phyloP scores from a whole-genome alignment of 2,888 invertebrate genomes.

The Epinotia nisella region DNA sequence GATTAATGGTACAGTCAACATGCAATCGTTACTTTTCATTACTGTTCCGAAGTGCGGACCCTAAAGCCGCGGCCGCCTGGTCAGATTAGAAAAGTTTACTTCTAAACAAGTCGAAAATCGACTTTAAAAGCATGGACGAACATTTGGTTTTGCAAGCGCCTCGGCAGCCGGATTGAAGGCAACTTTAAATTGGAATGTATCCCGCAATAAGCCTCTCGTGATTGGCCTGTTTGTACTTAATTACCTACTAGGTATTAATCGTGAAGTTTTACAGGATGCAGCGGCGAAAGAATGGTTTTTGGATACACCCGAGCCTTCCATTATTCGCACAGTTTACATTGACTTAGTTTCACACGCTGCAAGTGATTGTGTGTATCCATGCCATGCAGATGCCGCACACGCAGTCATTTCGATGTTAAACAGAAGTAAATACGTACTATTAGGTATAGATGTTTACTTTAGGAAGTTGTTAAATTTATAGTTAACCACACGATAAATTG shows the following conservation, averaged over 20 bases:
- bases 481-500: constrained; percentile 37
- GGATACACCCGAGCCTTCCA: constrained; percentile 52
- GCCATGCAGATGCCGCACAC: constrained; percentile 19
- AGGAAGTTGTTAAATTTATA: constrained; percentile 37
- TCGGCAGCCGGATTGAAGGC: constrained; percentile 75
- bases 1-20: constrained; percentile 81
- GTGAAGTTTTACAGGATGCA: constrained; percentile 69
- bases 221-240: constrained; percentile 84
- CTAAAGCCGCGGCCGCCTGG: constrained; percentile 71
- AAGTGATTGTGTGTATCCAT: constrained; percentile 12
- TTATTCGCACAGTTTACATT: neutral
- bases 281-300: constrained; percentile 56
- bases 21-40: constrained; percentile 85
- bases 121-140: constrained; percentile 81
- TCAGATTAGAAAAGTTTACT: constrained; percentile 83
- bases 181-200: constrained; percentile 85
- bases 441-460: constrained; percentile 33
- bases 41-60: constrained; percentile 81
- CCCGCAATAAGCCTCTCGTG: constrained; percentile 82
- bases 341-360: constrained; percentile 12
- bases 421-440: constrained; percentile 9
- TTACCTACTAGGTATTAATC: constrained; percentile 76
- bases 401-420: constrained; percentile 33
- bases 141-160: constrained; percentile 82
- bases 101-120: constrained; percentile 81